phyloP scores from a whole-genome alignment of 2,113 vertebrate species.

The Conger conger region DNA sequence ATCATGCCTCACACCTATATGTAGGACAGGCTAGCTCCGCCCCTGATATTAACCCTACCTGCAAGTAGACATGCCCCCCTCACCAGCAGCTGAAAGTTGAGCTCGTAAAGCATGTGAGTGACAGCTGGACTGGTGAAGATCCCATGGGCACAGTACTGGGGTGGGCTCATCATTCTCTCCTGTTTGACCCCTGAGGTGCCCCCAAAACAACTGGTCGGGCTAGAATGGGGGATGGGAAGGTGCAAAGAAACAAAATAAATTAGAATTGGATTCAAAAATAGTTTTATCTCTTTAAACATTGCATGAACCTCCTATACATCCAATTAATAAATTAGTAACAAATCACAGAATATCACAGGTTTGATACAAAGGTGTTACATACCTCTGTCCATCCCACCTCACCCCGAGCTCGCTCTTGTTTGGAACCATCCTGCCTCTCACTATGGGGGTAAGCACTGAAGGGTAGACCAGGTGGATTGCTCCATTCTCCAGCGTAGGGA shows the following conservation, averaged over 20 bases:
- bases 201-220: constrained; percentile 89
- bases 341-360: no score
- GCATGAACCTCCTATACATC: neutral
- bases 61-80: constrained; percentile 92
- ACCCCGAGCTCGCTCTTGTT: constrained; percentile 76
- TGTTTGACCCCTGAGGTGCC: constrained; percentile 67
- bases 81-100: constrained; percentile 92
- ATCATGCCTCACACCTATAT: no score
- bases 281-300: neutral
- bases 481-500: constrained; percentile 83
- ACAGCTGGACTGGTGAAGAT: constrained; percentile 79
- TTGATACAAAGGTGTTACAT: neutral
- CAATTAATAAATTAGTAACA: neutral
- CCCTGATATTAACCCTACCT: constrained; percentile 63
- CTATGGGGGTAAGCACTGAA: constrained; percentile 76
- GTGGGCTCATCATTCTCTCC: constrained; percentile 43
- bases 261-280: neutral
- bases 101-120: constrained; percentile 85
- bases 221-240: constrained; percentile 49
- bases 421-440: constrained; percentile 53
- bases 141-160: constrained; percentile 62
- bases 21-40: no score
- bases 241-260: neutral
- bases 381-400: constrained; percentile 85
- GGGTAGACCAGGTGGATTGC: constrained; percentile 81